Evolutionary conservation across 2,888 invertebrate species (phyloP), one percentile per base, ranked within the genome.

Genomic region (Cryptocheilus praepositus): DNA sequence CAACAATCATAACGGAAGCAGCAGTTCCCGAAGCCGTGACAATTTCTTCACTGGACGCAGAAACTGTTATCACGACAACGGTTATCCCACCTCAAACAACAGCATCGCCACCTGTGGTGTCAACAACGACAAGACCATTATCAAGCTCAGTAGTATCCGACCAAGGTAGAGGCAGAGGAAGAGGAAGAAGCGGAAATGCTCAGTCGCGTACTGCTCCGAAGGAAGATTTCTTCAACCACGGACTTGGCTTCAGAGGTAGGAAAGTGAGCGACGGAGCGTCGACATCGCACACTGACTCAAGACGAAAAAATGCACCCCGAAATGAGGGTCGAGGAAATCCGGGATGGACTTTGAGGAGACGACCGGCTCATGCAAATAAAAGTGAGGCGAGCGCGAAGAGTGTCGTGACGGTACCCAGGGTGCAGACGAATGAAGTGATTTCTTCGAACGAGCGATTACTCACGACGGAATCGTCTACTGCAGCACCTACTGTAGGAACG

Each of bases 181-280:
- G 77, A 53, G 63, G 64, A 11, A 76, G 77, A 51, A 55, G 36
- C 0, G 64, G 63, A 7, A 70, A 25, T 45, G 19, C 52, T 46
- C 67, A 61, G 28, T 52, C 57, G 15, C 67, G 68, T 15, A 56
- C 53, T 7, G 55, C 54, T 0, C 25, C 53, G 28, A 79, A 81
- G 28, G 87, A 87, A 22, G 86, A 88, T 65, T 85, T 80, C 59
- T 85, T 86, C 52, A 86, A 88, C 74, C 81, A 83, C 19, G 87
- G 86, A 11, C 63, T 86, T 21, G 86, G 86, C 19, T 86, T 86
- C 64, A 76, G 88, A 3, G 87, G 87, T 3, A 76, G 88, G 15
- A 86, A 81, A 53, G 73, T 67, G 0, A 75, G 67, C 7, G 78
- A 80, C 0, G 65, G 36, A 7, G 11, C 76, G 0, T 11, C 67